Evolutionary conservation across 1,140 invertebrate species (phyloP), one percentile per base, ranked within the genome.

Genomic region (Megathymus violae): DNA sequence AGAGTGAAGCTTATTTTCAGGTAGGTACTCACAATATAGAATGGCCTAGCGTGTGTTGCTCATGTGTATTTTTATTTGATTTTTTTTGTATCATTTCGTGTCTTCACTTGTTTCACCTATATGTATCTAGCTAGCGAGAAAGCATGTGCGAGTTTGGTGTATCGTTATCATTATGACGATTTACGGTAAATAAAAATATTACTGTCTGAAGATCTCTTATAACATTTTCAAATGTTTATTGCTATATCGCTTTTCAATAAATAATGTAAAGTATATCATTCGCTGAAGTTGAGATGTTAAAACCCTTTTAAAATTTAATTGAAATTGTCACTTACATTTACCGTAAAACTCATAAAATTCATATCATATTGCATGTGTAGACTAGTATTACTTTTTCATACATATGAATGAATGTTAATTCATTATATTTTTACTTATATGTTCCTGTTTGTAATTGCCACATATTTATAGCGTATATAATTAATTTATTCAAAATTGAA

Each of bases 21-120:
- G 71, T 74, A 74, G 71, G 67, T 71, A 58, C 52, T 58, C 25
- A 15, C 13, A 14, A 56, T 43, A 31, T 34, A 22, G 46, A 48
- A 48, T 58, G 40, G 40, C 11, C 10, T 58, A 58, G 52, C 52
- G 52, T 58, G 1, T 47, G 19, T 25, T 11, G 3, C 1, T 15
- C 22, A 27, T 56, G n/a, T n/a, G n/a, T n/a, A n/a, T n/a, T n/a
- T 52, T 13, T 31, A 15, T 31, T 56, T 56, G 31, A n/a, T 56
- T 56, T 56, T 27, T 56, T 41, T 47, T 47, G 19, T 27, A 17
- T 17, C 19, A 27, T 56, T 54, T 31, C 27, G 38, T 56, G 51
- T 22, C 22, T 10, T 56, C 51, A 56, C 43, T 27, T 56, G 36
- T 52, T 22, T 52, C 50, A 52, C 11, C 22, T 40, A 31, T 13